Conservation (phyloP, 2,113 vertebrate genomes). For the Salvelinus namaycush region DNA sequence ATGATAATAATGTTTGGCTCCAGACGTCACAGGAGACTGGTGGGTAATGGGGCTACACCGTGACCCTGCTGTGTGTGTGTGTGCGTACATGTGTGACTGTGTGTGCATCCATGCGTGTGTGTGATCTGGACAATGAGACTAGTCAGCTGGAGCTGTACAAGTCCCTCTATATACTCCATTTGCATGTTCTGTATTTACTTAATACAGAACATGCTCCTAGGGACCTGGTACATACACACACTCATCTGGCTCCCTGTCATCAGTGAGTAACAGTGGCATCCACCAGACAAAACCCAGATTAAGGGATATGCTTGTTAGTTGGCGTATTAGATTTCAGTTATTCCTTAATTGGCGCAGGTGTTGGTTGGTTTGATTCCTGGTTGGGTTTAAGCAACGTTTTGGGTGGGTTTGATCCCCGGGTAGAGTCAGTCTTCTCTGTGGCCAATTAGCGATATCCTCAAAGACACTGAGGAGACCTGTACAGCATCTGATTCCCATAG, state of each 20-base stretch:
- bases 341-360: not conserved
- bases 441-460: conserved; percentile 51
- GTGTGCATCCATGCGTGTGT: conserved; percentile 18
- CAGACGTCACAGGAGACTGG: conserved; percentile 45
- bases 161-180: conserved; percentile 23
- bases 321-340: conserved; percentile 36
- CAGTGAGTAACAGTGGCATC: not conserved
- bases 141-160: conserved; percentile 22
- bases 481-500: conserved; percentile 43
- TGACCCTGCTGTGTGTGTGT: conserved; percentile 1
- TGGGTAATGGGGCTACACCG: not conserved
- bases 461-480: conserved; percentile 22
- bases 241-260: not conserved
- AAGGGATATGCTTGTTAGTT: conserved; percentile 30
- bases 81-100: not conserved
- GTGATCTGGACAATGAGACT: conserved; percentile 17
- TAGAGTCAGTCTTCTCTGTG: conserved; percentile 28
- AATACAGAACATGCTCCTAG: conserved; percentile 23
- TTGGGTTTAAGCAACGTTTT: conserved; percentile 24
- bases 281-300: conserved; percentile 7
- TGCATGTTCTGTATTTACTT: not conserved
- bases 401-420: conserved; percentile 30
- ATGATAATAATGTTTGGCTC: conserved; percentile 39
- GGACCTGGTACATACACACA: not conserved
- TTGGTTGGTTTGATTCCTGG: conserved; percentile 29